Evolutionary conservation across 1,140 invertebrate species (phyloP).

Genomic region (Diorhabda carinulata): DNA sequence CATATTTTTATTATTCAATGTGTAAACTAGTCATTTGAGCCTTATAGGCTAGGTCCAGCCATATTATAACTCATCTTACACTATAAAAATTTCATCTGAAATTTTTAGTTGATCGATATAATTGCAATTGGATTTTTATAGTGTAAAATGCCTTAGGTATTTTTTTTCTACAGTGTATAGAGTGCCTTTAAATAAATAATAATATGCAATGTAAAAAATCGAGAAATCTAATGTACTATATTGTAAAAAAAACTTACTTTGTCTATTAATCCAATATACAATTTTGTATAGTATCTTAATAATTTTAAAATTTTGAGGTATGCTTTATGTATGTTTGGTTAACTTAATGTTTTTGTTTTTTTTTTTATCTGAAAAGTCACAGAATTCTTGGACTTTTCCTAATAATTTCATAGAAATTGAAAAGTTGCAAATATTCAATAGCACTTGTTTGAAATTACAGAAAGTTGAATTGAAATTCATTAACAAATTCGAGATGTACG

Average conservation of each 20-base stretch:
- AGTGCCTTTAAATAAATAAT: slow-evolving; percentile 21
- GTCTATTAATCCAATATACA: slow-evolving; percentile 31
- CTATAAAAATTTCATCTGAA: neutral
- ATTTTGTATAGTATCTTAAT: slow-evolving; percentile 29
- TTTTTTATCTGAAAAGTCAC: neutral
- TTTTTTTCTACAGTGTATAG: slow-evolving; percentile 14
- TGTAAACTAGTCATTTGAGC: slow-evolving; percentile 15
- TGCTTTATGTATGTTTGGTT: slow-evolving; percentile 4
- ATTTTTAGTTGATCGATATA: too few relatives aligned
- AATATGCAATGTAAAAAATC: slow-evolving; percentile 20
- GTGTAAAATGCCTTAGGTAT: neutral
- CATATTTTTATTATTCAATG: neutral
- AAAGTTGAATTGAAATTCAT: too few relatives aligned
- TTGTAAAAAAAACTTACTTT: slow-evolving; percentile 27
- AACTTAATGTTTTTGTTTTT: neutral
- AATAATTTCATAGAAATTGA: neutral
- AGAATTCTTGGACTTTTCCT: too few relatives aligned
- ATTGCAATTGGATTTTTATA: neutral
- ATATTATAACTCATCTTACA: slow-evolving; percentile 5
- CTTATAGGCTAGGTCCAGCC: slow-evolving; percentile 19
- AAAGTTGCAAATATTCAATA: too few relatives aligned
- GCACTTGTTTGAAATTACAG: too few relatives aligned
- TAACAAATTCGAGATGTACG: too few relatives aligned
- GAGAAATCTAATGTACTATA: slow-evolving; percentile 19
- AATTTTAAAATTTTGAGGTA: slow-evolving; percentile 24